These are phyloP conservation scores for Nematostella vectensis DNA, from an alignment of 92 coral and sea anemone genomes.

Conservation along the genomic window DNA sequence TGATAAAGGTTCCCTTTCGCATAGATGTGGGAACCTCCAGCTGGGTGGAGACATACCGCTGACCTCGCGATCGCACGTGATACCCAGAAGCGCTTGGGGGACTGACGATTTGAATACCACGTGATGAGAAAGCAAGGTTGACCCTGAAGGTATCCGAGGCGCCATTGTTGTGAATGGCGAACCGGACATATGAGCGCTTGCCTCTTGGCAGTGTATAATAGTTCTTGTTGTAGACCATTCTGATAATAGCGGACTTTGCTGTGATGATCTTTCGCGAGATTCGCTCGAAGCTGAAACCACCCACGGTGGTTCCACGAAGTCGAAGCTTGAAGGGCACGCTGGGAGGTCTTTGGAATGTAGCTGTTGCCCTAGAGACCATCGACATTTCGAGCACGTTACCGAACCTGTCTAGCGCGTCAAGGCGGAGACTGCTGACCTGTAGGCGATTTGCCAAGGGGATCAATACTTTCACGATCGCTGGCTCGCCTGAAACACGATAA, in stretches of 20 bases:
- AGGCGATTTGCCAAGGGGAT: slow-evolving; percentile 46
- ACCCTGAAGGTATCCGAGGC: slow-evolving; percentile 8
- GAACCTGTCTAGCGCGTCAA: slow-evolving; percentile 27
- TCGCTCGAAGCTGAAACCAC: slow-evolving; percentile 33
- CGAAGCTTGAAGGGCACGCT: slow-evolving; percentile 39
- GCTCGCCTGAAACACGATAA: slow-evolving; percentile 17
- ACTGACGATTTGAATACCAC: background rate
- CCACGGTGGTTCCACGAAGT: slow-evolving; percentile 35
- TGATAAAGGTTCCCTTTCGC: background rate
- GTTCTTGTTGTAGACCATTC: slow-evolving; percentile 13
- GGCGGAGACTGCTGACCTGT: slow-evolving; percentile 15
- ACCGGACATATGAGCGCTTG: slow-evolving; percentile 10
- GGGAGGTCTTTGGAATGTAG: slow-evolving; percentile 39
- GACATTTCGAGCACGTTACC: slow-evolving; percentile 18
- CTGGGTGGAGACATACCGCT: slow-evolving; percentile 8
- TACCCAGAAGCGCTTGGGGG: background rate
- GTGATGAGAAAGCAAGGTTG: slow-evolving; percentile 8
- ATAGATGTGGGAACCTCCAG: background rate
- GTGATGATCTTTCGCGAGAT: slow-evolving; percentile 40
- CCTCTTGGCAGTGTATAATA: slow-evolving; percentile 32
- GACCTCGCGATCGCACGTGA: slow-evolving; percentile 5
- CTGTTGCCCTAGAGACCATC: slow-evolving; percentile 33
- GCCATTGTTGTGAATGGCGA: slow-evolving; percentile 32
- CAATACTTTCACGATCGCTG: slow-evolving; percentile 35
- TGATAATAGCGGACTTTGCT: slow-evolving; percentile 34